These are phyloP conservation scores for Noctua pronuba DNA, from an alignment of 2,888 invertebrate species.

Conservation along the genomic window DNA sequence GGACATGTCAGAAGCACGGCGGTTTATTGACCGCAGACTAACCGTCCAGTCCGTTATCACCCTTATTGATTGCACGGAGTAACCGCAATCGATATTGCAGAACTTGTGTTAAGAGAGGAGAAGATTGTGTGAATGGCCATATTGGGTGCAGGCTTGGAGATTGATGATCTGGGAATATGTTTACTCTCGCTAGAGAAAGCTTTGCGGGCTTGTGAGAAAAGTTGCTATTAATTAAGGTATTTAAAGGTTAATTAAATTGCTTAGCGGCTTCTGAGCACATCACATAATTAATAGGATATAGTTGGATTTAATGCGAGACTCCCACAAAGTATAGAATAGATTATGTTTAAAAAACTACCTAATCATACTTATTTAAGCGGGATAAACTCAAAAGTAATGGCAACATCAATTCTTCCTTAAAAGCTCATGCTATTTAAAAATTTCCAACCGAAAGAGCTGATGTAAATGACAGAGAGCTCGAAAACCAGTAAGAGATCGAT, in stretches of 20 bases:
- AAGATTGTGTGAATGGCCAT: constrained; percentile 47
- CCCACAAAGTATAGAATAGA: background rate
- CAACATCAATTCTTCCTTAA: background rate
- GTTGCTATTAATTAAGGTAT: constrained; percentile 4
- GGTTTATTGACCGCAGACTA: constrained; percentile 38
- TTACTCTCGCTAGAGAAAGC: constrained; percentile 39
- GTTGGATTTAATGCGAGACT: background rate
- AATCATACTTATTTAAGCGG: background rate
- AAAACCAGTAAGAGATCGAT: background rate
- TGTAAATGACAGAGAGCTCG: background rate
- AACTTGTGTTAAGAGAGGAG: constrained; percentile 54
- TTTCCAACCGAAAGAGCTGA: background rate
- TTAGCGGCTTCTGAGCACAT: background rate
- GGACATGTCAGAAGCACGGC: constrained; percentile 36
- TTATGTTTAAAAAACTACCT: background rate
- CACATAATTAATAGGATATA: constrained; percentile 1
- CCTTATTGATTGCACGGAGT: constrained; percentile 58
- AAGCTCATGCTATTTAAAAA: background rate
- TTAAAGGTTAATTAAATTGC: constrained; percentile 9
- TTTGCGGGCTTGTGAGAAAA: constrained; percentile 6
- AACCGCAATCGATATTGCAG: constrained; percentile 63
- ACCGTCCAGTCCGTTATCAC: constrained; percentile 28
- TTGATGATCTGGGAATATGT: constrained; percentile 44
- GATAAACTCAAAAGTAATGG: background rate
- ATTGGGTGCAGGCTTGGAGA: constrained; percentile 39